Conservation (phyloP, 2,113 vertebrate species). For the Galbula dea region DNA sequence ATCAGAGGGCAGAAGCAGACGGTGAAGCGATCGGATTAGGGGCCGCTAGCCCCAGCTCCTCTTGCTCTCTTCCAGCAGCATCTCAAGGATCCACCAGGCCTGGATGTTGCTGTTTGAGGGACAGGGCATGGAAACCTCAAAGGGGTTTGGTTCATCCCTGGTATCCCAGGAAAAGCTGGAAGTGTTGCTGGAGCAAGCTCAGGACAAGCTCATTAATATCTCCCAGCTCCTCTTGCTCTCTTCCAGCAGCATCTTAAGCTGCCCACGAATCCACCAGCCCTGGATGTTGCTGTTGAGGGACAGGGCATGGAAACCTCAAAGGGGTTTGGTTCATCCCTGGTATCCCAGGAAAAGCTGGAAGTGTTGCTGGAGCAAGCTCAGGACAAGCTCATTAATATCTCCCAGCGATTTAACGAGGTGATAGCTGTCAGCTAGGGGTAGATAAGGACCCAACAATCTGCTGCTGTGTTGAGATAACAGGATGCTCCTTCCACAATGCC, state of each 20-base stretch:
- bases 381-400: neutral
- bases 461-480: neutral
- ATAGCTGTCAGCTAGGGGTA: neutral
- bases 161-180: too few relatives aligned
- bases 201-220: too few relatives aligned
- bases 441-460: neutral
- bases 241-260: too few relatives aligned
- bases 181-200: too few relatives aligned
- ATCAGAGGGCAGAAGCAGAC: neutral
- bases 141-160: too few relatives aligned
- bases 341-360: neutral
- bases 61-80: neutral
- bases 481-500: fast-evolving
- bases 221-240: too few relatives aligned
- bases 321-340: too few relatives aligned
- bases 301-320: too few relatives aligned
- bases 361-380: fast-evolving
- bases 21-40: neutral
- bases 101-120: too few relatives aligned
- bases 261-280: too few relatives aligned
- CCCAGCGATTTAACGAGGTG: fast-evolving
- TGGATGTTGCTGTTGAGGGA: too few relatives aligned
- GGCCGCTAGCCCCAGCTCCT: fast-evolving
- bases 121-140: too few relatives aligned
- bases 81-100: neutral